A percentile compares a stretch with the other conserved stretches of the same genome.
Evolutionary conservation across 2,888 invertebrate genomes (phyloP).

Genomic region (Myopa testacea): DNA sequence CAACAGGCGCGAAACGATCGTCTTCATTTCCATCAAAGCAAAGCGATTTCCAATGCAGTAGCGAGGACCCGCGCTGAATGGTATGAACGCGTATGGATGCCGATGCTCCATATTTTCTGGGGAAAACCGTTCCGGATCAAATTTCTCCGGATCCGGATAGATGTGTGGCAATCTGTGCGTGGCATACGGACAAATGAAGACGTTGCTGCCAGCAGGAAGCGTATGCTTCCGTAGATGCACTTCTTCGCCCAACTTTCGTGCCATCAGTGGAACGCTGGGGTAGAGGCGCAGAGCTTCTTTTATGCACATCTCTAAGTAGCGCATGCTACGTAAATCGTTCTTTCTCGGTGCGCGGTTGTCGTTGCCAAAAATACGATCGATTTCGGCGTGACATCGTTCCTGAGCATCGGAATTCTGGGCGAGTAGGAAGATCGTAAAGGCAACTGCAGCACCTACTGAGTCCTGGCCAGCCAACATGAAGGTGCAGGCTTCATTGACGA

Average conservation of each 20-base stretch:
- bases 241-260: conserved; percentile 65
- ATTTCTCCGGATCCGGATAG: conserved; percentile 72
- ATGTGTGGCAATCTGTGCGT: conserved; percentile 72
- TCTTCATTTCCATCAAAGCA: conserved; percentile 74
- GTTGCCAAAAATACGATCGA: conserved; percentile 68
- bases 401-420: conserved; percentile 71
- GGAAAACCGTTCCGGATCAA: conserved; percentile 72
- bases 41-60: conserved; percentile 73
- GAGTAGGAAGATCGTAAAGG: conserved; percentile 71
- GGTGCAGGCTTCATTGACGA: conserved; percentile 73
- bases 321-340: conserved; percentile 74
- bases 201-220: conserved; percentile 71
- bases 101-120: conserved; percentile 69
- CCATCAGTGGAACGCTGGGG: conserved; percentile 67
- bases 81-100: conserved; percentile 72
- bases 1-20: conserved; percentile 70
- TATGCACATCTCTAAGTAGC: conserved; percentile 77
- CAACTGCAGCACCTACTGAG: conserved; percentile 72
- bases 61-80: conserved; percentile 74
- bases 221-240: conserved; percentile 68
- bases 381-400: conserved; percentile 69
- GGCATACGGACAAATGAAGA: conserved; percentile 71
- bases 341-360: conserved; percentile 69
- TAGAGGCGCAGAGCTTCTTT: conserved; percentile 75
- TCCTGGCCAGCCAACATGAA: conserved; percentile 77